Base-by-base conservation (phyloP, 1,140 invertebrate genomes). In the Drosophila repletoides region DNA sequence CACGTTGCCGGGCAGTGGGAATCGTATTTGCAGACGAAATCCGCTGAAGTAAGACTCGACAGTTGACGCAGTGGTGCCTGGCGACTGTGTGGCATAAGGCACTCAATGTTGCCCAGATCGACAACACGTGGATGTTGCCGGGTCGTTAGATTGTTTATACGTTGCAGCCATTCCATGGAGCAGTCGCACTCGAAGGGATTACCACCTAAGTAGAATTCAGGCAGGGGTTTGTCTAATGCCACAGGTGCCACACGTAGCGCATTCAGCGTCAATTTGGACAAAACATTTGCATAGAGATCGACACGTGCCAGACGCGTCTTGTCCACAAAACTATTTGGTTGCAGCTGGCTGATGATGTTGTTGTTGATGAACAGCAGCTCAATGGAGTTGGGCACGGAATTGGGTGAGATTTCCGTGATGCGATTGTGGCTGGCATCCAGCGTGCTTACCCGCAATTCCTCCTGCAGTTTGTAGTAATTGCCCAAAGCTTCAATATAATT, bases 101-200 rank as follows among this genome's bases (percentile, higher is more conserved):
- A 97, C 81, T 95, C 95, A 33, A 97, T 94, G 74, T 94, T 95
- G 58, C 94, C 93, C 64, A 97, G 92, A 88, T 97, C 96, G 92
- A 95, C 95, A 22, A 97, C 94, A 53, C 92, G 91, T 0, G 96
- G 96, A 91, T 96, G 95, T 80, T 95, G 94, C 26, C 94, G 91
- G 3, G 95, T 91, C 55, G 92, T 92, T 59, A 94, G 83, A 24
- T 92, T 92, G 91, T 97, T 96, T 72, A 96, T 95, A 33, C 95
- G 91, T 73, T 96, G 95, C 63, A 97, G 91, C 96, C 96, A 97
- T 91, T 97, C 96, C 92, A 96, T 95, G 56, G 94, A 95, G 83
- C 95, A 96, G 89, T 97, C 95, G 90, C 96, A 97, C 60, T 94
- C 93, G 84, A 96, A 96, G n/a, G 96, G 95, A 91, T 97, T 97